Conservation (phyloP, 2,797 vertebrate species). For the Ctenochaetus hawaiiensis region DNA sequence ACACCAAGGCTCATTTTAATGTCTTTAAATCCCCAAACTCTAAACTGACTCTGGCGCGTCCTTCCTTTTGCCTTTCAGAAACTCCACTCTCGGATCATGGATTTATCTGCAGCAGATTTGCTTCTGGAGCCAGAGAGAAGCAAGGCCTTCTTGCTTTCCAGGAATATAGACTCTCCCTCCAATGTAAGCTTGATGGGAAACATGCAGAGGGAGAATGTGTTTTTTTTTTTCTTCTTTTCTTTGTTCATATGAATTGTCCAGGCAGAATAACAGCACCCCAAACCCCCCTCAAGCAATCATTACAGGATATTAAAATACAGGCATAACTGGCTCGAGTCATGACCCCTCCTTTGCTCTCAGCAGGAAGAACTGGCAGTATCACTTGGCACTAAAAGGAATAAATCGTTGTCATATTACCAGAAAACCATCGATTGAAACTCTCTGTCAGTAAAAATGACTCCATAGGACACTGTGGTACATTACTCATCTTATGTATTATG, state of each 20-base stretch:
- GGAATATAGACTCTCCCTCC: conserved; percentile 79
- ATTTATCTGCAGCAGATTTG: conserved; percentile 90
- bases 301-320: conserved; percentile 86
- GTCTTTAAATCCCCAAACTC: conserved; percentile 18
- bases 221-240: neutral
- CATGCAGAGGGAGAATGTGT: neutral
- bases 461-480: conserved; percentile 85
- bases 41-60: conserved; percentile 36
- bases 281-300: conserved; percentile 77
- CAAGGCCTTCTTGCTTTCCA: conserved; percentile 82
- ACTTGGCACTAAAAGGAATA: conserved; percentile 83
- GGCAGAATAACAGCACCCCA: conserved; percentile 61
- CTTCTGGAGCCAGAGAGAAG: conserved; percentile 87
- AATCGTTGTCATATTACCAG: conserved; percentile 89
- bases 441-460: conserved; percentile 89
- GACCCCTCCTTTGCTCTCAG: conserved; percentile 80
- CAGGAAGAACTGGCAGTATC: conserved; percentile 86
- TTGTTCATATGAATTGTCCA: conserved; percentile 40
- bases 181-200: conserved; percentile 80
- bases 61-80: conserved; percentile 83
- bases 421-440: conserved; percentile 91
- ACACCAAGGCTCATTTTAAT: neutral
- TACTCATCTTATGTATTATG: conserved; percentile 96
- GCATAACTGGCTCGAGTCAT: conserved; percentile 46
- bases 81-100: conserved; percentile 90